Percentiles rank a stretch among this genome's conserved stretches.
Evolutionary conservation across 2,797 vertebrate genomes (phyloP).

Genomic region (Onychomys leucogaster): DNA sequence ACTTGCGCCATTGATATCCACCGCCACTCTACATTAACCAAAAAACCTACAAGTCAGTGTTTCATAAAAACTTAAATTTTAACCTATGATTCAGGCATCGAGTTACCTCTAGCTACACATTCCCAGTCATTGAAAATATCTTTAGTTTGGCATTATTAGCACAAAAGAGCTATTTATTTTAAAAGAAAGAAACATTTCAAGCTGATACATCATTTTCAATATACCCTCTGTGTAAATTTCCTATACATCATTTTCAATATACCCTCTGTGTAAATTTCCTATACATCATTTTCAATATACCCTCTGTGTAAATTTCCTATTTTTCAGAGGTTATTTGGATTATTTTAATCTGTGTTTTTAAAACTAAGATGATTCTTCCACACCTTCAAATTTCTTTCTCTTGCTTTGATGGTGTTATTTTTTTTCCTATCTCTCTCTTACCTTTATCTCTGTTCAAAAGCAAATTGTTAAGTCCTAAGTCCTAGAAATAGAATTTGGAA

Average conservation of each 20-base stretch:
- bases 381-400: slow-evolving; percentile 33
- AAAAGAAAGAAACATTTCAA: slow-evolving; percentile 49
- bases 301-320: neutral
- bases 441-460: slow-evolving; percentile 67
- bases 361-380: slow-evolving; percentile 35
- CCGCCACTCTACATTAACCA: neutral
- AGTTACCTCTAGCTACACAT: slow-evolving; percentile 4
- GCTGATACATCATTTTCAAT: slow-evolving; percentile 17
- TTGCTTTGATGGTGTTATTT: slow-evolving; percentile 22
- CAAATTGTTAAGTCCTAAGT: slow-evolving; percentile 45
- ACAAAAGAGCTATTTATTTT: slow-evolving; percentile 18
- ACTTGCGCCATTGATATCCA: neutral
- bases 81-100: neutral
- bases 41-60: neutral
- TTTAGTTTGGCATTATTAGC: neutral
- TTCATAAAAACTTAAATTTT: neutral
- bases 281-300: slow-evolving; percentile 10
- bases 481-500: slow-evolving; percentile 48
- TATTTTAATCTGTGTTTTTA: slow-evolving; percentile 44
- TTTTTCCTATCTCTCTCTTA: neutral
- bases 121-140: neutral
- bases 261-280: neutral
- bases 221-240: neutral
- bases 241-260: slow-evolving; percentile 24
- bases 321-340: slow-evolving; percentile 28